A percentile compares a stretch with the other conserved stretches of the same genome.
Conservation (phyloP, 1,140 invertebrate species). For the Aplysia californica region DNA sequence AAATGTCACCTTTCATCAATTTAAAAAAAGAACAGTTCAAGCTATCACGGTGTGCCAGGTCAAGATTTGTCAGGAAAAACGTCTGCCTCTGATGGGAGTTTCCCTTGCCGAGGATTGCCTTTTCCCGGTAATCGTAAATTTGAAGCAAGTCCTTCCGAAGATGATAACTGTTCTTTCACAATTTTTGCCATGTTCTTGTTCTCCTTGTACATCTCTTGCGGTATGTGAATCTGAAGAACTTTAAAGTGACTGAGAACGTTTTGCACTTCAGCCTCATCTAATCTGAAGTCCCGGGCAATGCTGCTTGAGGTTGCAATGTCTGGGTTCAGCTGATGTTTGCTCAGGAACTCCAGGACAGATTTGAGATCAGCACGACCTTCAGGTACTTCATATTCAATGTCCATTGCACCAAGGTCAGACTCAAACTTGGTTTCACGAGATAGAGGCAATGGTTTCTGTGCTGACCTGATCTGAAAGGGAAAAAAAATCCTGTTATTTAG, state of each 20-base stretch:
- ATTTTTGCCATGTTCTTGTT: not conserved
- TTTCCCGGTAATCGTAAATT: too few relatives aligned
- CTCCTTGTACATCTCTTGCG: slow-evolving; percentile 20
- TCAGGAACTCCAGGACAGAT: slow-evolving; percentile 4
- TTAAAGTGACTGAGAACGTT: slow-evolving; percentile 14
- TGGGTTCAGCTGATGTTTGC: slow-evolving; percentile 1
- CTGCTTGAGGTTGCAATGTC: not conserved
- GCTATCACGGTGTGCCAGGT: too few relatives aligned
- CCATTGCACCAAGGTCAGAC: slow-evolving; percentile 16
- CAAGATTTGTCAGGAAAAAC: too few relatives aligned
- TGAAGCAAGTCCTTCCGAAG: not conserved
- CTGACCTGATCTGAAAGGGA: not conserved
- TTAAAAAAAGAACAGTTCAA: too few relatives aligned
- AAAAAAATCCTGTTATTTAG: too few relatives aligned
- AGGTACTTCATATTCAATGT: not conserved
- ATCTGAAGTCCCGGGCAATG: slow-evolving; percentile 4
- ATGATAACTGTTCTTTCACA: not conserved
- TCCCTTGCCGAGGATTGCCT: too few relatives aligned
- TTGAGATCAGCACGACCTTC: slow-evolving; percentile 7
- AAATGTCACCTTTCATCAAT: too few relatives aligned
- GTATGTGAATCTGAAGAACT: slow-evolving; percentile 6
- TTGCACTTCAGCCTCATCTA: slow-evolving; percentile 1
- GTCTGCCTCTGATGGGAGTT: too few relatives aligned
- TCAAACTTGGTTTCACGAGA: not conserved
- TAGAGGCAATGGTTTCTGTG: not conserved